A percentile compares a stretch with the other conserved stretches of the same genome.
phyloP scores from a whole-genome alignment of 2,888 invertebrate genomes.

The Eupithecia tripunctaria region DNA sequence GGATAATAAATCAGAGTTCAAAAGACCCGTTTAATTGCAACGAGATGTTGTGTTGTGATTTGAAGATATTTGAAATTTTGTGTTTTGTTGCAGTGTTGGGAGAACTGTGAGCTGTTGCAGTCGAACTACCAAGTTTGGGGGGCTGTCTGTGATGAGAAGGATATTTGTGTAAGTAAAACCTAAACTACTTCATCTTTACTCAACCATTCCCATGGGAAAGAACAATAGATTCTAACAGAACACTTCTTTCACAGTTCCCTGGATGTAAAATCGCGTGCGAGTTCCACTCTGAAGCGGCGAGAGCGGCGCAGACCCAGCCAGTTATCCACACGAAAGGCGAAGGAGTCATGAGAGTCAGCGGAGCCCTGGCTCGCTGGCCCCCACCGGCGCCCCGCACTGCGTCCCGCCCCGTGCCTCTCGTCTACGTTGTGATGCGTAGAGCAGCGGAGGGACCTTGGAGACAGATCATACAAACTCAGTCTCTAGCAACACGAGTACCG shows the following conservation, averaged over 20 bases:
- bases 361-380: conserved; percentile 87
- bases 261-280: conserved; percentile 89
- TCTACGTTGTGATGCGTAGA: conserved; percentile 89
- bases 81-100: conserved; percentile 89
- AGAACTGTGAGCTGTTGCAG: conserved; percentile 89
- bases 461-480: conserved; percentile 87
- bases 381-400: conserved; percentile 84
- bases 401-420: conserved; percentile 85
- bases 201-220: background rate
- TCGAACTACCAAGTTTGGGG: conserved; percentile 90
- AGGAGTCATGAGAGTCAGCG: conserved; percentile 86
- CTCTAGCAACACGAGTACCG: conserved; percentile 86
- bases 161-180: conserved; percentile 88
- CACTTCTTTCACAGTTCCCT: conserved; percentile 85
- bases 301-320: conserved; percentile 87
- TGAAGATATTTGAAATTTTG: conserved; percentile 49
- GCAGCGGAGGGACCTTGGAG: conserved; percentile 86
- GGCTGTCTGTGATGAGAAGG: conserved; percentile 88
- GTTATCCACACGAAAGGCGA: conserved; percentile 89
- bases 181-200: background rate
- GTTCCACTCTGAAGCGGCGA: conserved; percentile 87
- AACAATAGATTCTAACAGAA: conserved; percentile 8
- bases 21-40: conserved; percentile 60
- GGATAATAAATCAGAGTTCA: conserved; percentile 60
- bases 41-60: conserved; percentile 55